Evolutionary conservation across 2,888 invertebrate species (phyloP), one percentile per base, ranked within the genome.

Genomic region (Dysmachus trigonus): DNA sequence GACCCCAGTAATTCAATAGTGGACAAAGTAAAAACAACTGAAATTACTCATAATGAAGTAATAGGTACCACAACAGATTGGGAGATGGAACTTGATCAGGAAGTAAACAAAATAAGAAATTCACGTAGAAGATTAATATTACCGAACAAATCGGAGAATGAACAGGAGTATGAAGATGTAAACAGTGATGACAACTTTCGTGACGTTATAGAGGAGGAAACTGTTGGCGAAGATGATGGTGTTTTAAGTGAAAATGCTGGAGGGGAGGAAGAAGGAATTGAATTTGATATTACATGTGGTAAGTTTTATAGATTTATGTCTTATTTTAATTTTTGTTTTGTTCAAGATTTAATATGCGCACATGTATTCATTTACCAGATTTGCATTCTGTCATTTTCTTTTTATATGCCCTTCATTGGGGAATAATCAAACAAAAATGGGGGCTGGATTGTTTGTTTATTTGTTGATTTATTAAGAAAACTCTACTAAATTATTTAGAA

Each of bases 21-120:
- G 2, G 8, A 51, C 1, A 41, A 74, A 41, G n/a, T 30, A 7
- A 74, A 27, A 41, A 47, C n/a, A 22, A n/a, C 5, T 30, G 74
- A 31, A 51, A 22, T 73, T 18, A 85, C 47, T 8, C 38, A 27
- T 22, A 38, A 72, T 8, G 38, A 38, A 30, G 47, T 85, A 47
- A 33, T 85, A 22, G 74, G 73, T 8, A 81, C 73, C 86, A 90
- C 90, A 18, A 91, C 91, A 27, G 94, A 94, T 88, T 94, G 94
- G 94, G 94, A 94, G 90, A 93, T 94, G 92, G 94, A 94, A 89
- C 90, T 94, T 72, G 94, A 94, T 87, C 93, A 94, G 87, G 93
- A 91, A 73, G 90, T 90, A 6, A 88, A 79, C 22, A 88, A 88
- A 83, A 72, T 72, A 10, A 22, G 83, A n/a, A 22, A 31, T 31